A percentile compares a stretch with the other conserved stretches of the same genome.
phyloP scores from a whole-genome alignment of 2,797 vertebrate genomes.

The Gymnoscopelus microlampas region DNA sequence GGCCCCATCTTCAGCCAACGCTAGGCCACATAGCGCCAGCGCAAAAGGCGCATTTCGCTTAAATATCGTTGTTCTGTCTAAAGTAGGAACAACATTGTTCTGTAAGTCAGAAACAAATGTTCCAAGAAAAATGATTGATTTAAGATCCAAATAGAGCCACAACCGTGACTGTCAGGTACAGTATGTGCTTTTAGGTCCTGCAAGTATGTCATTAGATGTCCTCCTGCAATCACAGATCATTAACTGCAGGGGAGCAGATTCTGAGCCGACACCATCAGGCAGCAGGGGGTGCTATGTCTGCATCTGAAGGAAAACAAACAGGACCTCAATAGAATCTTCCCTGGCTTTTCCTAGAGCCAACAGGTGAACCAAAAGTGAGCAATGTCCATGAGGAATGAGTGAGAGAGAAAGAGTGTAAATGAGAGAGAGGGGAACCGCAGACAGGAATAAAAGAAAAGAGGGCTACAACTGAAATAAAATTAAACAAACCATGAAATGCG shows the following conservation, averaged over 20 bases:
- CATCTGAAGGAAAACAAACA: not conserved
- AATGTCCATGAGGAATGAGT: not conserved
- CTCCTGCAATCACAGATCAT: not conserved
- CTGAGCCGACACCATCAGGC: not conserved
- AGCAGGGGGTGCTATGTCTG: slow-evolving; percentile 50
- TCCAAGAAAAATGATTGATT: too few species aligned
- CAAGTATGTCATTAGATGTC: too few species aligned
- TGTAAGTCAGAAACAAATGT: too few species aligned
- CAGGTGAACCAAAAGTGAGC: slow-evolving; percentile 36
- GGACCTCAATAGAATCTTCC: slow-evolving; percentile 44
- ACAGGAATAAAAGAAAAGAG: not conserved
- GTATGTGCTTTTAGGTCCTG: too few species aligned
- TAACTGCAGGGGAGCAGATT: not conserved
- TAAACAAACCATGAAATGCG: slow-evolving; percentile 43
- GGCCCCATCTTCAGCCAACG: too few species aligned
- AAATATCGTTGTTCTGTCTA: too few species aligned
- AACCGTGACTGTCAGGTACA: too few species aligned
- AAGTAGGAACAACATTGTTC: too few species aligned
- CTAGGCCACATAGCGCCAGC: too few species aligned
- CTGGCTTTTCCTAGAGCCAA: slow-evolving; percentile 10
- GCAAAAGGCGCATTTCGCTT: too few species aligned
- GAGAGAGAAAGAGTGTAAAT: not conserved
- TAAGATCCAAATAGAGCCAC: too few species aligned
- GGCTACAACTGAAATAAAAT: slow-evolving; percentile 7
- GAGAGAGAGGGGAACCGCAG: not conserved